phyloP scores from a whole-genome alignment of 2,797 vertebrate genomes.

The Oreochromis grahami region DNA sequence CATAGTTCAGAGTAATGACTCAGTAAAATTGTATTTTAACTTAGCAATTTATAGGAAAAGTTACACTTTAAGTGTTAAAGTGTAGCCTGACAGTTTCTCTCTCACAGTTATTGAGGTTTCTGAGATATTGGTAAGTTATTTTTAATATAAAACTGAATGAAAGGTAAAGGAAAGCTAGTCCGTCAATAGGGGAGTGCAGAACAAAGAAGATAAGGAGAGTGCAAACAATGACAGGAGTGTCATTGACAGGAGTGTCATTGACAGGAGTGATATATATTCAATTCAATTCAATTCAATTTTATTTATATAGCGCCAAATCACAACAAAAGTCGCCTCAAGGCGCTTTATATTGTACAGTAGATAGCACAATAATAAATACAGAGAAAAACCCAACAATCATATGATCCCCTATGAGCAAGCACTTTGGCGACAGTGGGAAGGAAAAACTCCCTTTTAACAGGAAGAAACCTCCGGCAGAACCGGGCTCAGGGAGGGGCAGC shows the following conservation, averaged over 20 bases:
- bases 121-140: not conserved
- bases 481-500: no score
- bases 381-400: no score
- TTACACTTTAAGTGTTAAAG: not conserved
- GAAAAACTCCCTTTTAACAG: no score
- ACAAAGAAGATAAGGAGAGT: not conserved
- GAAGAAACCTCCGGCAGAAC: no score
- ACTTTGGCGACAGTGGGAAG: no score
- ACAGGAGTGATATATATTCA: not conserved
- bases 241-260: no score
- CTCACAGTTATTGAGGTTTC: not conserved
- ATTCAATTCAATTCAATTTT: no score
- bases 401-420: no score
- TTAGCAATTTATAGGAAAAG: fast-evolving
- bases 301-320: no score
- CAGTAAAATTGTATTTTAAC: not conserved
- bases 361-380: no score
- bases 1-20: not conserved
- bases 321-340: no score
- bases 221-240: not conserved
- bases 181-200: not conserved
- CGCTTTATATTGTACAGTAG: no score
- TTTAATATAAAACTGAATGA: not conserved
- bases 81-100: not conserved
- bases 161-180: not conserved